Percentiles rank a stretch among this genome's conserved stretches.
Evolutionary conservation across 2,797 vertebrate species (phyloP).

Genomic region (Gambelia wislizenii): DNA sequence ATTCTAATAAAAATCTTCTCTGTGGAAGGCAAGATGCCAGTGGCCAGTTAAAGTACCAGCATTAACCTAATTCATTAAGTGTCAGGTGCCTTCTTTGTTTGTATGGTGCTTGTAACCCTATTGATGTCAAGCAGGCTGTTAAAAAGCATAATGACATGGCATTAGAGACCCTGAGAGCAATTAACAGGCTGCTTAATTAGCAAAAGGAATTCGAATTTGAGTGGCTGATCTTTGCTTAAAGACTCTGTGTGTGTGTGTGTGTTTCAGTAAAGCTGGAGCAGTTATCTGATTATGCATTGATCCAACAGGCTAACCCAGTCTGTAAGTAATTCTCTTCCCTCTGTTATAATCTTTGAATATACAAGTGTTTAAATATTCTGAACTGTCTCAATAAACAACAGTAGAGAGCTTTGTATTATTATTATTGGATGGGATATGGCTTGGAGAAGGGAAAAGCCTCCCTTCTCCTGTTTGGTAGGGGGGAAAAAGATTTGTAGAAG

Average conservation of each 20-base stretch:
- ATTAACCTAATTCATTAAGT: conserved; percentile 79
- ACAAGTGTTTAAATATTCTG: conserved; percentile 82
- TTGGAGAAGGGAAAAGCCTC: not conserved
- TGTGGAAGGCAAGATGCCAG: conserved; percentile 70
- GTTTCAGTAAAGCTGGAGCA: conserved; percentile 75
- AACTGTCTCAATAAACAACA: conserved; percentile 71
- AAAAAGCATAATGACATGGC: conserved; percentile 88
- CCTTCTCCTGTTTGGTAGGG: not conserved
- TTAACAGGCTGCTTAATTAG: conserved; percentile 93
- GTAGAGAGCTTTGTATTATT: conserved; percentile 57
- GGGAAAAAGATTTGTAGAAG: not conserved
- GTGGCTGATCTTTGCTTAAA: conserved; percentile 86
- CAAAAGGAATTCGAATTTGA: conserved; percentile 87
- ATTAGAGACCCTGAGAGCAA: conserved; percentile 89
- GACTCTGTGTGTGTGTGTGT: conserved; percentile 69
- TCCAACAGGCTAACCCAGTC: conserved; percentile 77
- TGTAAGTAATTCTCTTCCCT: conserved; percentile 78
- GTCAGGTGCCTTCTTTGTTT: conserved; percentile 84
- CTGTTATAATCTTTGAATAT: conserved; percentile 77
- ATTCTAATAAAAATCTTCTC: conserved; percentile 68
- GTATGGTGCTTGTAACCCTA: conserved; percentile 80
- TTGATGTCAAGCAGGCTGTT: conserved; percentile 84
- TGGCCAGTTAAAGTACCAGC: conserved; percentile 69
- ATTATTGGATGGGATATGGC: not conserved
- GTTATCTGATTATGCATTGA: conserved; percentile 88